Conservation (phyloP, 2,888 invertebrate genomes). For the Drosophila yooni region DNA sequence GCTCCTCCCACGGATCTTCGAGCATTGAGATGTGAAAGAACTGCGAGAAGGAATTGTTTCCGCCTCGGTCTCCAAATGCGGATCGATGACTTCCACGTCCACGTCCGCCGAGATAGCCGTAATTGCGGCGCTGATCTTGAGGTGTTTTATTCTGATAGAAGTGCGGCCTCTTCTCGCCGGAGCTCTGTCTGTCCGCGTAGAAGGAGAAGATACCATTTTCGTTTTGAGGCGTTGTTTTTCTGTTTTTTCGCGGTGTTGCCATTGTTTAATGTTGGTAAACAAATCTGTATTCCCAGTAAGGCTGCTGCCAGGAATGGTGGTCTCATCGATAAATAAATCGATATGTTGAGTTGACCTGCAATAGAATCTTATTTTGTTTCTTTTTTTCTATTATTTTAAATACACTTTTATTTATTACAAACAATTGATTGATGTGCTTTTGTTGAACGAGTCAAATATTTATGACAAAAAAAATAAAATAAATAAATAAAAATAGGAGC, state of each 20-base stretch:
- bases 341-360: not conserved
- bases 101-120: conserved; percentile 37
- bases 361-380: not conserved
- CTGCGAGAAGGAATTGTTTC: conserved; percentile 27
- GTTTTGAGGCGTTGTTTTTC: conserved; percentile 30
- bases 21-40: conserved; percentile 83
- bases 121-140: conserved; percentile 34
- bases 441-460: conserved; percentile 4
- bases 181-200: conserved; percentile 45
- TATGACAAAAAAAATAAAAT: too few species aligned
- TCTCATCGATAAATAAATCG: conserved; percentile 26
- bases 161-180: conserved; percentile 15
- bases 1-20: conserved; percentile 83
- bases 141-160: conserved; percentile 44
- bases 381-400: not conserved
- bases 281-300: conserved; percentile 11
- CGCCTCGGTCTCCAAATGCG: conserved; percentile 13
- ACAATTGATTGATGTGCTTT: not conserved
- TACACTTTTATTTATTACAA: too few species aligned
- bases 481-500: too few species aligned
- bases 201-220: conserved; percentile 25
- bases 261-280: conserved; percentile 58
- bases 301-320: conserved; percentile 15
- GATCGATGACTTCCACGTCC: conserved; percentile 29
- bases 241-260: conserved; percentile 71